Evolutionary conservation across 2,113 vertebrate genomes (phyloP).

Genomic region (Acanthochromis polyacanthus): DNA sequence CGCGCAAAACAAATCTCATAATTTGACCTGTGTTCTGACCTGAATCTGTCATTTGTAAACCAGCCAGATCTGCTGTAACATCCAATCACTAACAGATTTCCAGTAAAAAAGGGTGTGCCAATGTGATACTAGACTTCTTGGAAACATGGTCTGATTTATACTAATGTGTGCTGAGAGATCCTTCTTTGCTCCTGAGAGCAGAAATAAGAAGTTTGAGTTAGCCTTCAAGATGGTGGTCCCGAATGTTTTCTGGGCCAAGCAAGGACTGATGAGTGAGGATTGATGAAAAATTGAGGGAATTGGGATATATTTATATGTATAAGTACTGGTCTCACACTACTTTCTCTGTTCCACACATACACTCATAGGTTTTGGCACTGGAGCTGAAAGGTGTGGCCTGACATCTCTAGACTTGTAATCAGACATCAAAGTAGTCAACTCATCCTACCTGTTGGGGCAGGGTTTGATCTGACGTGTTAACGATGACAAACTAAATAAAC

Average conservation of each 20-base stretch:
- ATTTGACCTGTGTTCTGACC: no score
- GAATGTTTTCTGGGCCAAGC: background rate
- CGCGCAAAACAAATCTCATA: no score
- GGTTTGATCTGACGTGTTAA: conserved; percentile 24
- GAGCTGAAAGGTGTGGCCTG: conserved; percentile 44
- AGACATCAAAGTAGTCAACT: conserved; percentile 39
- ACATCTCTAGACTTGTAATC: conserved; percentile 70
- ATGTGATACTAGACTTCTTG: background rate
- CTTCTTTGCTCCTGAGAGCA: background rate
- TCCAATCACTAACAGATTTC: no score
- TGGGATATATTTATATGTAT: no score
- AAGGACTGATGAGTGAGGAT: background rate
- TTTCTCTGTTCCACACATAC: conserved; percentile 7
- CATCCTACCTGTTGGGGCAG: conserved; percentile 74
- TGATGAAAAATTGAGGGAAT: background rate
- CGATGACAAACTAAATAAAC: conserved; percentile 20
- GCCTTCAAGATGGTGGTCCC: background rate
- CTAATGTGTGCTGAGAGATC: background rate
- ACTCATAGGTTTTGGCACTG: conserved; percentile 5
- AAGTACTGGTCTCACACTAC: background rate
- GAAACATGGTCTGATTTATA: background rate
- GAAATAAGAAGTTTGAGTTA: background rate
- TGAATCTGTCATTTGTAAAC: background rate
- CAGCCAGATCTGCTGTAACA: no score
- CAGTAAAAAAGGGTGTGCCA: no score